Conservation (phyloP, 2,888 invertebrate species). For the Polymixis flavicincta region DNA sequence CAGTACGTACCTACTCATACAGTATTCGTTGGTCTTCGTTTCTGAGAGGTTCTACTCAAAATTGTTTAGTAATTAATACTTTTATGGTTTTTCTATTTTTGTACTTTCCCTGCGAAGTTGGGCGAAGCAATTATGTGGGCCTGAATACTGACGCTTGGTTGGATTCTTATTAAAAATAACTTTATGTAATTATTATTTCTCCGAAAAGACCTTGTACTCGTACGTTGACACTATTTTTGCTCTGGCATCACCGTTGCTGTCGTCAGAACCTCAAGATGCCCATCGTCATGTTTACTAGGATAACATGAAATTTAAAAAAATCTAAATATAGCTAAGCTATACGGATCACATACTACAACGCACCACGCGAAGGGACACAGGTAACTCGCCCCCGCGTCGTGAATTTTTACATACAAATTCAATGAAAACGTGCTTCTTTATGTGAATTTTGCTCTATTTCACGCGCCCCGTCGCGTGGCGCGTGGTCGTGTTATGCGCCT, state of each 20-base stretch:
- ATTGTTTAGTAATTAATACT: neutral
- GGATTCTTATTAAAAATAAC: neutral
- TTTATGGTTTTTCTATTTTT: slow-evolving; percentile 9
- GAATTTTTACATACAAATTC: no score
- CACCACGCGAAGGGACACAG: no score
- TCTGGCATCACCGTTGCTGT: neutral
- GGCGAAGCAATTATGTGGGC: slow-evolving; percentile 22
- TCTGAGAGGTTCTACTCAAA: neutral
- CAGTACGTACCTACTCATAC: neutral
- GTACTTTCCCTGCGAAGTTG: neutral
- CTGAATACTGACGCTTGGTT: neutral
- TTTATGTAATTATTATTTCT: neutral
- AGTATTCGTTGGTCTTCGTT: neutral
- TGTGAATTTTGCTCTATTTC: no score
- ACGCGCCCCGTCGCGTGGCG: no score
- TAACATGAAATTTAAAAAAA: neutral
- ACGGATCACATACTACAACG: no score
- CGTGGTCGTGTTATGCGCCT: no score
- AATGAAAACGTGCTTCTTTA: no score
- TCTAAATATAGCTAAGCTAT: neutral
- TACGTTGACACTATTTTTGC: neutral
- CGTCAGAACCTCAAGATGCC: neutral
- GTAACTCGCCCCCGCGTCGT: no score
- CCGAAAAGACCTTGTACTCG: neutral
- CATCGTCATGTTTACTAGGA: neutral